Percentiles rank a stretch among this genome's conserved stretches.
phyloP scores from a whole-genome alignment of 1,140 invertebrate genomes.

The Mycetomoellerius zeteki region DNA sequence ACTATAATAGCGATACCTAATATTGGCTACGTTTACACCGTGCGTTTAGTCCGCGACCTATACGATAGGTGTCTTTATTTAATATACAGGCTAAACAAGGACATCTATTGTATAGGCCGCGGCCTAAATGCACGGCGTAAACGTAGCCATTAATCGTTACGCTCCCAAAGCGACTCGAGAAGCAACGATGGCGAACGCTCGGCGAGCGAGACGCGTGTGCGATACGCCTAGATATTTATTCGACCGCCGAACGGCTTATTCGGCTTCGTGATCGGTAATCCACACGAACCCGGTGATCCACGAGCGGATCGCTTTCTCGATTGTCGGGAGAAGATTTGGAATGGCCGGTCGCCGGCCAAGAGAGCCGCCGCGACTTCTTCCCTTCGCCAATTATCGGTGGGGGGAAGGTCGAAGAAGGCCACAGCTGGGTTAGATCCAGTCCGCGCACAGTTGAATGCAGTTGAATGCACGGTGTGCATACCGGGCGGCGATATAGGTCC shows the following conservation, averaged over 20 bases:
- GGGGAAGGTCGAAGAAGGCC: conserved; percentile 80
- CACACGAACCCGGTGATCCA: not conserved
- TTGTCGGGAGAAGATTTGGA: conserved; percentile 55
- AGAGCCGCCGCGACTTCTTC: conserved; percentile 8
- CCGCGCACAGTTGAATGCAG: conserved; percentile 67
- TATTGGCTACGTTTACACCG: no score
- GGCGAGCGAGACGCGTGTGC: not conserved
- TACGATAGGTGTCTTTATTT: no score
- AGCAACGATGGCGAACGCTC: not conserved
- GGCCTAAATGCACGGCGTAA: no score
- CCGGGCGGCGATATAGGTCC: conserved; percentile 43
- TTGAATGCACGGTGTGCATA: conserved; percentile 68
- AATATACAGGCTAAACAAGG: no score
- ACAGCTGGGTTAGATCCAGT: conserved; percentile 77
- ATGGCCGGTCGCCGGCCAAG: conserved; percentile 49
- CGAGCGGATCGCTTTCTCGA: conserved; percentile 11
- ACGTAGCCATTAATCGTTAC: no score
- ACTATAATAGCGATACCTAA: not conserved
- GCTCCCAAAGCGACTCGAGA: not conserved
- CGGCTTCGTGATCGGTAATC: not conserved
- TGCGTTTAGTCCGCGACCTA: no score
- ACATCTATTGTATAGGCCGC: no score
- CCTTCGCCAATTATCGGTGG: conserved; percentile 59
- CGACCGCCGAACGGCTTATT: not conserved
- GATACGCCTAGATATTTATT: not conserved